phyloP scores from a whole-genome alignment of 2,888 invertebrate genomes.

The Marasmarcha lunaedactyla region DNA sequence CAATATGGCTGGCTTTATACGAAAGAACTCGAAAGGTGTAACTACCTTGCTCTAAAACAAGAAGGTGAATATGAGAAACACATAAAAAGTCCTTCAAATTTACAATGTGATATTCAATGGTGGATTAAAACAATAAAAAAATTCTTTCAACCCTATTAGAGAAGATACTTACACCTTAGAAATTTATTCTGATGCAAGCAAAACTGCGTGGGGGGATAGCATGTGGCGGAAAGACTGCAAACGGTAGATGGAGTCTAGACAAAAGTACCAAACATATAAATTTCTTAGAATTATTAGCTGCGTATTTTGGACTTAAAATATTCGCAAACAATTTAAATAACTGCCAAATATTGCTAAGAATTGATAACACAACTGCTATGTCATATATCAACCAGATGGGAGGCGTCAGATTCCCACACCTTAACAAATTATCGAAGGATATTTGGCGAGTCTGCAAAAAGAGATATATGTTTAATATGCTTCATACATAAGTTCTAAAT shows the following conservation, averaged over 20 bases:
- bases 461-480: constrained; percentile 14
- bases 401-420: constrained; percentile 7
- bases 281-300: constrained; percentile 1
- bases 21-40: constrained; percentile 4
- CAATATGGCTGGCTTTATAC: constrained; percentile 11
- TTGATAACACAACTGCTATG: constrained; percentile 19
- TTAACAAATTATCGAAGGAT: constrained; percentile 11
- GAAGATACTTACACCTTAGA: constrained; percentile 9
- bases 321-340: constrained; percentile 9
- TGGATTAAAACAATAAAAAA: constrained; percentile 10
- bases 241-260: background rate
- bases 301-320: constrained; percentile 2
- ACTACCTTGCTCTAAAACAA: background rate
- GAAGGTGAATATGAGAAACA: background rate
- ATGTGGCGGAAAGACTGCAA: constrained; percentile 6
- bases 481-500: constrained; percentile 15
- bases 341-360: constrained; percentile 15
- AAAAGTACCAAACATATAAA: background rate
- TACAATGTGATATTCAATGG: constrained; percentile 10
- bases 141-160: constrained; percentile 7
- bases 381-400: background rate
- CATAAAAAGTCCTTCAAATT: background rate
- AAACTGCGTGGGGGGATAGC: constrained; percentile 15
- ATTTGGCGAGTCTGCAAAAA: constrained; percentile 17
- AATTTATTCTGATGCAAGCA: constrained; percentile 19